A percentile compares a stretch with the other conserved stretches of the same genome.
Conservation (phyloP, 37 sponge, comb jelly and placozoan genomes). For the Aplysina aerophoba region DNA sequence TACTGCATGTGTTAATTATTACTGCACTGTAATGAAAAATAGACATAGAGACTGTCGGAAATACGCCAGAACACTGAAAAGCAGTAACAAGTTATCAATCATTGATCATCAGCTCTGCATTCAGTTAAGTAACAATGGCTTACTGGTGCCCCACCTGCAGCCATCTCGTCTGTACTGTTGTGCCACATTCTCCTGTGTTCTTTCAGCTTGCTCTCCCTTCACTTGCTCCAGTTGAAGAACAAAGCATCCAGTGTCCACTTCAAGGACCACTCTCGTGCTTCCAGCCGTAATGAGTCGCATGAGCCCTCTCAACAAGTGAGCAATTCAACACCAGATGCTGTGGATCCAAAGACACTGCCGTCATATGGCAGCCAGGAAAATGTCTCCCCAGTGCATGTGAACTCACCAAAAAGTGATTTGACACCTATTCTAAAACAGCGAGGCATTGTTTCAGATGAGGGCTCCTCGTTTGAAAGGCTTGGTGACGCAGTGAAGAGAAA, state of each 20-base stretch:
- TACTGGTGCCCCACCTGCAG: neutral
- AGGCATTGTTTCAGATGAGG: neutral
- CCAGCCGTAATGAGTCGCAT: neutral
- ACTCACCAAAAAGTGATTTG: neutral
- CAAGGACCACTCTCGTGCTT: neutral
- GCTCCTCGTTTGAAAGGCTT: neutral
- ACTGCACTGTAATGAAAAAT: too few relatives aligned
- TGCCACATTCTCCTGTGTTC: neutral
- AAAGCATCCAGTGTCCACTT: constrained; percentile 14
- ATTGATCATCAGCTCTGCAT: too few relatives aligned
- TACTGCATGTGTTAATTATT: too few relatives aligned
- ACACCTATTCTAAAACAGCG: constrained; percentile 9
- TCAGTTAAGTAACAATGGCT: too few relatives aligned
- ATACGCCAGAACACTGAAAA: too few relatives aligned
- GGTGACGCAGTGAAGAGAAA: constrained; percentile 25
- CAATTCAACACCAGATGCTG: too few relatives aligned
- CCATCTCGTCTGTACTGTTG: neutral
- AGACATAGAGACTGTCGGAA: too few relatives aligned
- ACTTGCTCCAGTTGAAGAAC: constrained; percentile 22
- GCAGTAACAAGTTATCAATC: too few relatives aligned
- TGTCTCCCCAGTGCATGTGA: too few relatives aligned
- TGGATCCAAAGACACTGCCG: too few relatives aligned
- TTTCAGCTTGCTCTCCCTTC: neutral
- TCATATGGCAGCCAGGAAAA: too few relatives aligned
- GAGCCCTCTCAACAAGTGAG: too few relatives aligned